These are phyloP conservation scores for Pelagia noctiluca DNA, from an alignment of 30 jellyfish, hydroid and myxozoan genomes.

Conservation along the genomic window DNA sequence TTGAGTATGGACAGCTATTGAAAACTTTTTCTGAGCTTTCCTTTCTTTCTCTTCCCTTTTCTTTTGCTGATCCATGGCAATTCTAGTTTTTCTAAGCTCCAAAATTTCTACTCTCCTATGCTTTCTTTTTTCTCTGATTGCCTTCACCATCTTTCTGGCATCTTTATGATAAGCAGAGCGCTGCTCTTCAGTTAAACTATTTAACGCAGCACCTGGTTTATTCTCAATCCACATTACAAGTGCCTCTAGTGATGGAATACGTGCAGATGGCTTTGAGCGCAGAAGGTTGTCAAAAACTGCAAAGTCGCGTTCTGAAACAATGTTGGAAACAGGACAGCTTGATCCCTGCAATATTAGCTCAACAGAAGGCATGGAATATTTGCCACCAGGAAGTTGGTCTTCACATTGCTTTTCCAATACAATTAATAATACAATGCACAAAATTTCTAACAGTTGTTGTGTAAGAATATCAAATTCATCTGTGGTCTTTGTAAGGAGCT, in stretches of 20 bases:
- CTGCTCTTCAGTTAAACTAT: slow-evolving; percentile 9
- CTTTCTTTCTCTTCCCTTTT: slow-evolving; percentile 16
- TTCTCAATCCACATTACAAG: slow-evolving; percentile 53
- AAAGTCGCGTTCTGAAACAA: slow-evolving; percentile 62
- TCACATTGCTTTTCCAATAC: slow-evolving; percentile 67
- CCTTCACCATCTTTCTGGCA: slow-evolving; percentile 33
- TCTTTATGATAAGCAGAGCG: neutral
- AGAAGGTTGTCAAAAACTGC: slow-evolving; percentile 53
- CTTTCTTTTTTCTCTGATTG: slow-evolving; percentile 32
- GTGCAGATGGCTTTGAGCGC: slow-evolving; percentile 53
- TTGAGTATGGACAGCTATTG: too few relatives aligned
- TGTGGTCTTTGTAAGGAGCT: slow-evolving; percentile 5
- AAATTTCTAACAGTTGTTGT: slow-evolving; percentile 57
- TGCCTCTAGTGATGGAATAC: slow-evolving; percentile 49
- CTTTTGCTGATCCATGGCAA: slow-evolving; percentile 10
- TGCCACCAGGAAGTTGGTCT: slow-evolving; percentile 77
- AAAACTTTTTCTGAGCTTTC: neutral
- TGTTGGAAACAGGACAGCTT: slow-evolving; percentile 53
- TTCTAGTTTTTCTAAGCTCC: too few relatives aligned
- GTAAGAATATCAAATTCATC: slow-evolving; percentile 55
- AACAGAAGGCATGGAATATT: slow-evolving; percentile 28
- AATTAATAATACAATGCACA: slow-evolving; percentile 4
- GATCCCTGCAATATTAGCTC: slow-evolving; percentile 20
- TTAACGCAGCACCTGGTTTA: slow-evolving; percentile 46
- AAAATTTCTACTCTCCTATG: slow-evolving; percentile 1